phyloP scores from a whole-genome alignment of 2,888 invertebrate species.

The Himalopsyche anomala region DNA sequence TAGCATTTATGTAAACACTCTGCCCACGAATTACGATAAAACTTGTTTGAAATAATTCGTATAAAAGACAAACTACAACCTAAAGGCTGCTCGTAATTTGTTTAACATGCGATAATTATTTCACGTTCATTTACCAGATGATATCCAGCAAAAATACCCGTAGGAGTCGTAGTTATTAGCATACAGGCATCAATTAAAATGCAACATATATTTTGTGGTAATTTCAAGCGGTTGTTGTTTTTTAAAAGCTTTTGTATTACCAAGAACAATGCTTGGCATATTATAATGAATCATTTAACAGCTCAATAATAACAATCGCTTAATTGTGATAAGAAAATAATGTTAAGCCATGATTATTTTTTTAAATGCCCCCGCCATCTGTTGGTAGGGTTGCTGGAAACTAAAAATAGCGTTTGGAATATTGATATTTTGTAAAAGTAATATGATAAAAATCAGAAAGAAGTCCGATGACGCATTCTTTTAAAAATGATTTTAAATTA shows the following conservation, averaged over 20 bases:
- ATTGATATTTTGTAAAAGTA: too few species aligned
- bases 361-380: too few species aligned
- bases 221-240: neutral
- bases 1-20: neutral
- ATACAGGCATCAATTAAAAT: conserved; percentile 51
- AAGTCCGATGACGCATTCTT: too few species aligned
- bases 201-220: conserved; percentile 26
- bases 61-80: neutral
- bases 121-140: conserved; percentile 7
- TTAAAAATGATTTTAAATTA: too few species aligned
- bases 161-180: conserved; percentile 40
- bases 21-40: conserved; percentile 1
- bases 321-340: conserved; percentile 31
- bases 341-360: neutral
- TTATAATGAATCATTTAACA: conserved; percentile 2
- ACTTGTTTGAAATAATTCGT: neutral
- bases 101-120: conserved; percentile 30
- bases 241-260: neutral
- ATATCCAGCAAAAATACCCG: conserved; percentile 30
- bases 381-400: too few species aligned
- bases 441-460: too few species aligned
- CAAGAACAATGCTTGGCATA: neutral
- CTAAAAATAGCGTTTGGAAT: too few species aligned
- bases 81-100: conserved; percentile 19
- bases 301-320: conserved; percentile 10